Evolutionary conservation across 2,113 vertebrate genomes (phyloP), one percentile per base, ranked within the genome.

Genomic region (Leucoraja erinaceus): DNA sequence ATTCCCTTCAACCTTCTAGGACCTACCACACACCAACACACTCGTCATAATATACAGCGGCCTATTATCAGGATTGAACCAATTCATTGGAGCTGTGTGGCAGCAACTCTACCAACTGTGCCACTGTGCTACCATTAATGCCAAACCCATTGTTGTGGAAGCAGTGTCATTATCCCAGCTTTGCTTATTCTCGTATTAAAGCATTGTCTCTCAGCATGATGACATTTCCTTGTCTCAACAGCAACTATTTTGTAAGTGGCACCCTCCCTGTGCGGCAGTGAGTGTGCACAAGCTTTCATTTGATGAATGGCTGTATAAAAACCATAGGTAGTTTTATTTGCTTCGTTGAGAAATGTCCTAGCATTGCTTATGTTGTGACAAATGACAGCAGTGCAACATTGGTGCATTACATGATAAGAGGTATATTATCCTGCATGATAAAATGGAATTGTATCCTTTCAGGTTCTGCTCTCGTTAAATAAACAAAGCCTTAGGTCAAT

Each of bases 401-500:
- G 10, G n/a, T 18, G 61, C 31, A 31, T 88, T 63, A n/a, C 56
- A 10, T 86, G 28, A n/a, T 86, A n/a, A 22, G n/a, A 12, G 59
- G 28, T 61, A 59, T 8, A 88, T 63, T 66, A 63, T 63, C 59
- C 83, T 63, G 12, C 28, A 86, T 88, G 28, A 31, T 63, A 63
- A 88, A 88, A n/a, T 63, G 83, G 16, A 88, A 88, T 61, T 88
- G 83, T 31, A 61, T 66, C 12, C 56, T 12, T 88, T 61, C 63
- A 86, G 16, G 83, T 61, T 59, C 56, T 59, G 59, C 61, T 86
- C 25, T 86, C n/a, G 83, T 86, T 86, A 86, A 86, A 59, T 86
- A 86, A 86, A 86, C 83, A 86, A 61, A 86, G 56, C 56, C 83
- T 63, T 31, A 11, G 83, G 83, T 86, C 83, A 86, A 86, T 86